Base-by-base conservation (phyloP, 2,888 invertebrate species). In the Drosophila subsilvestris region DNA sequence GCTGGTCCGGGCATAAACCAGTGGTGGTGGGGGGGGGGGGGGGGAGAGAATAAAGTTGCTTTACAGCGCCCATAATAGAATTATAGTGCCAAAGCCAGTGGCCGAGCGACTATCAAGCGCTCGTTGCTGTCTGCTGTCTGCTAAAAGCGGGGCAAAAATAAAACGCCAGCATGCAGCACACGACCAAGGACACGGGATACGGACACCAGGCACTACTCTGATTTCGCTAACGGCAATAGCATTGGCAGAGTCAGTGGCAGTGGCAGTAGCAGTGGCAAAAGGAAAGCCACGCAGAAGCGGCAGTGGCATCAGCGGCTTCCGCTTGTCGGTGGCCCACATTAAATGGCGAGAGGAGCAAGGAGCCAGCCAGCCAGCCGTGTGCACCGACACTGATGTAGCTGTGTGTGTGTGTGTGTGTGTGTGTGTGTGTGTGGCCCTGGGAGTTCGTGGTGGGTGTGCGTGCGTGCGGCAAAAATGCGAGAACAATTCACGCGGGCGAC, bases 31-130 rank as follows among this genome's bases (percentile, higher is more conserved):
- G 63, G 74, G 20, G 20, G 22, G 22, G 1, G 20, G 20, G 20
- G 20, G 20, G 2, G 0, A 25, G n/a, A n/a, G n/a, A 75, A 79
- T 79, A 78, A 81, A 84, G 84, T 86, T 80, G 80, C 85, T 80
- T 78, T 78, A 82, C 75, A 76, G 75, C 74, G 68, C 74, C 74
- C 80, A 82, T 86, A 86, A 86, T 86, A 80, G 79, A 85, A 86
- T 85, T 85, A 85, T 79, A 77, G 80, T 80, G 86, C 62, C 66
- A 74, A 77, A 56, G 42, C 37, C 37, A n/a, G 6, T 37, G 14
- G 37, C n/a, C 37, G 14, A 4, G 4, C 32, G 3, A 54, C 85
- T 81, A 75, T 68, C 69, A 65, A 49, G 73, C 71, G 22, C 25
- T 27, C 20, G 42, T 4, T 9, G 1, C 17, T 58, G 58, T 44